These are phyloP conservation scores for Oreochromis tanganicae DNA, from an alignment of 2,113 vertebrate genomes.

Conservation along the genomic window DNA sequence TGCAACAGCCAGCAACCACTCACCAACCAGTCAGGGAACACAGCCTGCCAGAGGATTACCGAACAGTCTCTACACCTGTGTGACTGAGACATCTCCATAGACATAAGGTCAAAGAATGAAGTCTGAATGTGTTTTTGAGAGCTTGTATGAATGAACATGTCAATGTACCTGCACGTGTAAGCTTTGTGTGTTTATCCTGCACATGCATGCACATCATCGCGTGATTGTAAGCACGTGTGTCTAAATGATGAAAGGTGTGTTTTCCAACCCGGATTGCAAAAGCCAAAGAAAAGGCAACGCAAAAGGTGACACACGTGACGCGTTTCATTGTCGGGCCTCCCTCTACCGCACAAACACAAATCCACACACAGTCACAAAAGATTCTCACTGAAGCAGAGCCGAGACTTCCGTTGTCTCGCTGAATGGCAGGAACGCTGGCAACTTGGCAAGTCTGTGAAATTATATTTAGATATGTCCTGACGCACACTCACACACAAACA, in stretches of 20 bases:
- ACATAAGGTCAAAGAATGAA: not conserved
- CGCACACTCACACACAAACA: not conserved
- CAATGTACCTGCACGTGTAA: not conserved
- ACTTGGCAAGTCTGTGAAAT: slow-evolving; percentile 40
- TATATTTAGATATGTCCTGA: slow-evolving; percentile 40
- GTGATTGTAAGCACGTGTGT: not conserved
- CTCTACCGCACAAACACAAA: not conserved
- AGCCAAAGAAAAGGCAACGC: not conserved
- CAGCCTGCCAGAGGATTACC: not conserved
- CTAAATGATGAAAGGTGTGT: not conserved
- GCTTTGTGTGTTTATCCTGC: not conserved
- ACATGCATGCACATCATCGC: not conserved
- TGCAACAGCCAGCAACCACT: not conserved
- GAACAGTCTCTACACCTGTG: not conserved
- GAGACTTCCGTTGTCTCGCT: not conserved
- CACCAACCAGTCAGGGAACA: not conserved
- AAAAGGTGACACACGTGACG: not conserved
- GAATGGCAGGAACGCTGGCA: slow-evolving; percentile 25
- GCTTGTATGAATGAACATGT: not conserved
- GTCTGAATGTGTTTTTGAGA: not conserved
- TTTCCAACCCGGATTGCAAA: not conserved
- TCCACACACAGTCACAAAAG: not conserved
- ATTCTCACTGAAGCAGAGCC: not conserved
- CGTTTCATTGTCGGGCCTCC: not conserved
- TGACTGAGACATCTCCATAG: not conserved